Conservation (phyloP, 2,797 vertebrate genomes). For the Nannoperca australis region DNA sequence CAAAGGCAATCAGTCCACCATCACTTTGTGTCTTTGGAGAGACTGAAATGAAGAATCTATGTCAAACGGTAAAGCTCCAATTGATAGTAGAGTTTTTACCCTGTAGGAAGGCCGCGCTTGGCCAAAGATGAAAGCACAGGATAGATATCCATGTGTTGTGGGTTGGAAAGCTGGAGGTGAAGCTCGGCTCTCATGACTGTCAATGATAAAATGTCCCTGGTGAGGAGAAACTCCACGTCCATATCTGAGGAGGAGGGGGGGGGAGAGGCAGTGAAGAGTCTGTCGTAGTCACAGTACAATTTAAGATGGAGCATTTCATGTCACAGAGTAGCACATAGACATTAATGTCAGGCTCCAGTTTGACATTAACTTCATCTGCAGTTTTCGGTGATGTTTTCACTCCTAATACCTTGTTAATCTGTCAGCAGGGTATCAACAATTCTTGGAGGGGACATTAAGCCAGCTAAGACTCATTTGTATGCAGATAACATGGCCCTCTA, state of each 20-base stretch:
- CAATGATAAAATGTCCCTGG: slow-evolving; percentile 76
- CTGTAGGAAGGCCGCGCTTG: slow-evolving; percentile 79
- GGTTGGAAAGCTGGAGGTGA: slow-evolving; percentile 85
- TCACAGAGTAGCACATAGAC: slow-evolving; percentile 14
- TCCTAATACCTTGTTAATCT: slow-evolving; percentile 59
- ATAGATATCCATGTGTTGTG: slow-evolving; percentile 76
- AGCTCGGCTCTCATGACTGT: slow-evolving; percentile 80
- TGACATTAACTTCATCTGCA: too few species aligned
- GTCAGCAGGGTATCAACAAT: slow-evolving; percentile 58
- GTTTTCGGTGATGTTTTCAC: slow-evolving; percentile 49
- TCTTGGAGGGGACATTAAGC: slow-evolving; percentile 45
- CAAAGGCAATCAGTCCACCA: neutral
- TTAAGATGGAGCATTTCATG: slow-evolving; percentile 5
- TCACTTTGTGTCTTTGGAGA: neutral
- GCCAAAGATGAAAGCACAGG: slow-evolving; percentile 79
- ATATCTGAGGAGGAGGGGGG: slow-evolving; percentile 66
- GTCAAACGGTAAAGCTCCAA: neutral
- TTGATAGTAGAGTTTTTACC: slow-evolving; percentile 63
- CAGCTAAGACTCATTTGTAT: slow-evolving; percentile 67
- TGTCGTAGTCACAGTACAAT: slow-evolving; percentile 2
- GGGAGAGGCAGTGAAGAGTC: neutral
- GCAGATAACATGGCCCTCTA: slow-evolving; percentile 52
- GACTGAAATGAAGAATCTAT: neutral
- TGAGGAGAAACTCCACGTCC: slow-evolving; percentile 83
- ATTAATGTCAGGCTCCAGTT: neutral